Evolutionary conservation across 2,888 invertebrate species (phyloP).

Genomic region (Pyrgus malvae): DNA sequence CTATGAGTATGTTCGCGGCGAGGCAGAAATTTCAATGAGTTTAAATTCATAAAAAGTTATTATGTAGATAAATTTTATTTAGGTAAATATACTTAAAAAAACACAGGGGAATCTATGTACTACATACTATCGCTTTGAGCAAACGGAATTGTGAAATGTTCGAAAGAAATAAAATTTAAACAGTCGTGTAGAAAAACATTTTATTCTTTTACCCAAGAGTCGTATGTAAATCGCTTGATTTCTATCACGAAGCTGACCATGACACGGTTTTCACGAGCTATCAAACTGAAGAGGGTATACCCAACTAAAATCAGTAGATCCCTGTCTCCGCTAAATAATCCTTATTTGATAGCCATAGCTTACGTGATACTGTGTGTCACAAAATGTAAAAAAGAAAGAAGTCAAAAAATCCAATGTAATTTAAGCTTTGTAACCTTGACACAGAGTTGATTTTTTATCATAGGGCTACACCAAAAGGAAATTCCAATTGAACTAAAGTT

Average conservation of each 20-base stretch:
- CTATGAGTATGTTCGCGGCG: too few relatives aligned
- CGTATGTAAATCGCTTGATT: conserved; percentile 4
- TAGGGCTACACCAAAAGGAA: too few relatives aligned
- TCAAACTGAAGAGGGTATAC: conserved; percentile 16
- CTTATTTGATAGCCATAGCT: conserved; percentile 20
- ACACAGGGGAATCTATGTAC: too few relatives aligned
- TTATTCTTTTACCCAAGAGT: neutral
- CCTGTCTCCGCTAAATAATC: conserved; percentile 21
- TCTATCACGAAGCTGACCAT: neutral
- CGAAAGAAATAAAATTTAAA: neutral
- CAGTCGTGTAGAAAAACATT: too few relatives aligned
- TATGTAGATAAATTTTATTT: too few relatives aligned
- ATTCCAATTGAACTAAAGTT: too few relatives aligned
- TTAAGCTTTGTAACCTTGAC: neutral
- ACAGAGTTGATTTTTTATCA: neutral
- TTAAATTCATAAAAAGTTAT: too few relatives aligned
- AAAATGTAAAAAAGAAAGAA: neutral
- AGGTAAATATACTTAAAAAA: too few relatives aligned
- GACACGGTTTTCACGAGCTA: neutral
- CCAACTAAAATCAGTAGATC: conserved; percentile 20
- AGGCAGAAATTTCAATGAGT: too few relatives aligned
- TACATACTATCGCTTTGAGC: neutral
- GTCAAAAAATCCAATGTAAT: neutral
- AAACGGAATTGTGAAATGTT: neutral
- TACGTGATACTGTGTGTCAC: neutral